A percentile compares a stretch with the other conserved stretches of the same genome.
Evolutionary conservation across 2,797 vertebrate genomes (phyloP).

Genomic region (Epinephelus malabaricus): DNA sequence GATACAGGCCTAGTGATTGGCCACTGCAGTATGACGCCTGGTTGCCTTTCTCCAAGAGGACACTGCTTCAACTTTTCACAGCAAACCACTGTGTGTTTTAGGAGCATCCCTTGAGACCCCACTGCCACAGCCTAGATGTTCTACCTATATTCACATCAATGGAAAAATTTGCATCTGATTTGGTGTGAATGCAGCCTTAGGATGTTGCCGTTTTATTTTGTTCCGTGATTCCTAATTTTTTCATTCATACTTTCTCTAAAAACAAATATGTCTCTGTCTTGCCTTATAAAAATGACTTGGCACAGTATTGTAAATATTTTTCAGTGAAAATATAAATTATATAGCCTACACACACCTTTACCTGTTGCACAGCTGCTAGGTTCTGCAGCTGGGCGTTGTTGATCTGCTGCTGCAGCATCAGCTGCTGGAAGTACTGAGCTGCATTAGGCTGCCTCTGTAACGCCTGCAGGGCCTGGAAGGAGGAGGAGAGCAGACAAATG

Average conservation of each 20-base stretch:
- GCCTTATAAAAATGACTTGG: neutral
- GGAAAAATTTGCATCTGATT: too few species aligned
- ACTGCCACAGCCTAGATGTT: too few species aligned
- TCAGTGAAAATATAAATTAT: accelerated
- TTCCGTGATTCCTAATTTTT: neutral
- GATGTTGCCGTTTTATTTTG: neutral
- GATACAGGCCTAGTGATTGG: too few species aligned
- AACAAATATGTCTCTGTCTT: neutral
- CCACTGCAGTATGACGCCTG: too few species aligned
- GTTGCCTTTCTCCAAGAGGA: too few species aligned
- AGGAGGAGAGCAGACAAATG: neutral
- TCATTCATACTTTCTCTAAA: neutral
- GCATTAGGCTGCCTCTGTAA: slow-evolving; percentile 96
- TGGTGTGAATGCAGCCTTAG: too few species aligned
- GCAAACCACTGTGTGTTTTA: too few species aligned
- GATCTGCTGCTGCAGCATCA: slow-evolving; percentile 98
- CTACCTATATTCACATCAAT: too few species aligned
- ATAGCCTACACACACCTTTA: slow-evolving; percentile 69
- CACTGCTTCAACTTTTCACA: too few species aligned
- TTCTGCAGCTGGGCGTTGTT: slow-evolving; percentile 96
- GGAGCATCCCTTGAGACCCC: too few species aligned
- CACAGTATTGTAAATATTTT: neutral
- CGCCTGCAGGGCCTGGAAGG: slow-evolving; percentile 92
- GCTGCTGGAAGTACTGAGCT: slow-evolving; percentile 98
- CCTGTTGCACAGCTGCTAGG: slow-evolving; percentile 96